These are phyloP conservation scores for Tapera naevia DNA, from an alignment of 2,797 vertebrate genomes.

Conservation along the genomic window DNA sequence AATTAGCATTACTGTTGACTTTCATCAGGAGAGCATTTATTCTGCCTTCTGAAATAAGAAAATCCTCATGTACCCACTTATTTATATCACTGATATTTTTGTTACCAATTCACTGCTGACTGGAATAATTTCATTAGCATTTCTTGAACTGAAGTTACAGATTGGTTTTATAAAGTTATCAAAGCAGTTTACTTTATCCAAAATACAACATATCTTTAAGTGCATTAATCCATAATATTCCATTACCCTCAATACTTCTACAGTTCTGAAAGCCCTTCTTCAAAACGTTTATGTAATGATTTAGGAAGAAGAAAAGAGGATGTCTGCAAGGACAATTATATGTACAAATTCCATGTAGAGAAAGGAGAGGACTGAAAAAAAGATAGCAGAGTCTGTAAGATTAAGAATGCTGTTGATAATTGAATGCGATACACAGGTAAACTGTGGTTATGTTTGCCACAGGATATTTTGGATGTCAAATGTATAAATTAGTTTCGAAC, in stretches of 20 bases:
- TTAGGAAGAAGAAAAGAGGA: not conserved
- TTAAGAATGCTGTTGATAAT: not conserved
- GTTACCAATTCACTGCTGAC: not conserved
- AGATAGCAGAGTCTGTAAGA: not conserved
- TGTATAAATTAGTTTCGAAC: not conserved
- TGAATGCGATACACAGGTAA: not conserved
- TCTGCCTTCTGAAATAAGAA: not conserved
- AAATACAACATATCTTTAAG: not conserved
- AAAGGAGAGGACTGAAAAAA: not conserved
- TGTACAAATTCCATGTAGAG: not conserved
- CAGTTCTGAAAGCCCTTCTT: not conserved
- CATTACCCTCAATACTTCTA: not conserved
- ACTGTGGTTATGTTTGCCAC: not conserved
- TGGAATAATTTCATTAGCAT: conserved; percentile 8
- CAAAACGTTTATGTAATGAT: not conserved
- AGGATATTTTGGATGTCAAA: not conserved
- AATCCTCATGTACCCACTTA: not conserved
- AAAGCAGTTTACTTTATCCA: not conserved
- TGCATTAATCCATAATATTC: not conserved
- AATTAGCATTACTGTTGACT: not conserved
- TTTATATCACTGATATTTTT: conserved; percentile 35
- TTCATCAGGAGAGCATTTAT: not conserved
- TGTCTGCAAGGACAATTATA: not conserved
- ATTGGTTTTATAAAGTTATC: not conserved
- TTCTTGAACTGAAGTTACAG: conserved; percentile 8